Base-by-base conservation (phyloP, 2,113 vertebrate species). In the Siphamia tubifer region DNA sequence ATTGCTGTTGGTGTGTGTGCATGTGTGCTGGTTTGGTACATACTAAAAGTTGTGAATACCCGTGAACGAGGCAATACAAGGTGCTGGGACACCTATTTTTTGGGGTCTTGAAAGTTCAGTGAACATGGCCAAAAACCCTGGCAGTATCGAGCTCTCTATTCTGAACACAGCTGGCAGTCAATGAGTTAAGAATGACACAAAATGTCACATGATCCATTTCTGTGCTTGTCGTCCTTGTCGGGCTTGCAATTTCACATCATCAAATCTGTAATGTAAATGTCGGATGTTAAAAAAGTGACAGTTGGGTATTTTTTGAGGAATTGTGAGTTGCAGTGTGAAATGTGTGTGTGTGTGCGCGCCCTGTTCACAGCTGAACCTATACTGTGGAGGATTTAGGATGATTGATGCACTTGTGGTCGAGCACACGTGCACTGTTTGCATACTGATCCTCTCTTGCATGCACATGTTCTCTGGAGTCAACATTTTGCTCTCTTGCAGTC, bases 391-490 rank as follows among this genome's bases (percentile, higher is more conserved):
- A 63, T 58, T 74, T 57, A 43, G 57, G 64, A 70, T 16, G 61
- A 58, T 16, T 70, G 69, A 34, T 51, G 15, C 72, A 40, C 60
- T 24, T 66, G 43, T 76, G 28, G 58, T 30, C 5, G 47, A 64
- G 72, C 75, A 70, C 75, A 20, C 28, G 53, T 70, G 71, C 80
- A 80, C 75, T 13, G 23, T 58, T 64, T 79, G n/a, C n/a, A n/a
- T 74, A 74, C 72, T 61, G 76, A 60, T 71, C 10, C 31, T 58
- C 13, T 52, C 39, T 47, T 74, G 89, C 87, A 87, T 90, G 87
- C 62, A 31, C n/a, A 56, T 66, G 45, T 47, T 74, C 28, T 70
- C 39, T 74, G 51, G 74, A 51, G 23, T 52, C 20, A 3, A 20
- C 58, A 15, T 36, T 66, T 69, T 62, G 36, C 23, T 31, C 45